phyloP scores from a whole-genome alignment of 1,140 invertebrate genomes.

The Conopomorpha cramerella region DNA sequence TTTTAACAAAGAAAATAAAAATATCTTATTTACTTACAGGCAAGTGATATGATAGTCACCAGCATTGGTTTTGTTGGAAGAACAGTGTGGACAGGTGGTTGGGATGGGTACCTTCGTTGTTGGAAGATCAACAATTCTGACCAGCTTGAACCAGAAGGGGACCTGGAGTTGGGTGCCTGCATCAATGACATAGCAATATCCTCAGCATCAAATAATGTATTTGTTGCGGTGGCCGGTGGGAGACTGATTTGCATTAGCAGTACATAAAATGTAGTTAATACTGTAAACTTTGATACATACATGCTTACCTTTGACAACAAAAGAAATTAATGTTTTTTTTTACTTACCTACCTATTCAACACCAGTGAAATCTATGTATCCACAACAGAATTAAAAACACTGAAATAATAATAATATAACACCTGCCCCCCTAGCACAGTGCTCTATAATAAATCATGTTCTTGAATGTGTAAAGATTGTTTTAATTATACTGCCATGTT shows the following conservation, averaged over 20 bases:
- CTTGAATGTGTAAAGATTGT: too few relatives aligned
- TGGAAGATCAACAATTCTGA: slow-evolving; percentile 31
- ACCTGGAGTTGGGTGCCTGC: slow-evolving; percentile 29
- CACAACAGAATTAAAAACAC: too few relatives aligned
- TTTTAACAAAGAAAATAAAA: background rate
- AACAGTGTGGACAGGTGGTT: slow-evolving; percentile 39
- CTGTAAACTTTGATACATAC: too few relatives aligned
- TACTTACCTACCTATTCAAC: too few relatives aligned
- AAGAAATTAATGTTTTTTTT: too few relatives aligned
- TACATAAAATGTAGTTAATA: slow-evolving; percentile 8
- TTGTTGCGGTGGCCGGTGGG: slow-evolving; percentile 25
- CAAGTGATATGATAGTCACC: slow-evolving; percentile 50
- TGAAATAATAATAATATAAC: too few relatives aligned
- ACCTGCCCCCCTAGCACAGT: too few relatives aligned
- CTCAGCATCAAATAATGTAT: slow-evolving; percentile 15
- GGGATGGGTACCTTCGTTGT: slow-evolving; percentile 32
- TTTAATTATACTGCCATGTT: too few relatives aligned
- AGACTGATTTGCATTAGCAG: slow-evolving; percentile 20
- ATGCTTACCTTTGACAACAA: too few relatives aligned
- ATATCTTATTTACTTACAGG: slow-evolving; percentile 13
- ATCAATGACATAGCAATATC: slow-evolving; percentile 27
- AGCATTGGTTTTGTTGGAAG: slow-evolving; percentile 22
- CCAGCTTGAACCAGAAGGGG: slow-evolving; percentile 25
- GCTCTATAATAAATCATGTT: too few relatives aligned
- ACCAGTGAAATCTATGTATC: too few relatives aligned